These are phyloP conservation scores for Karalla daura DNA, from an alignment of 2,797 vertebrate species.

Conservation along the genomic window DNA sequence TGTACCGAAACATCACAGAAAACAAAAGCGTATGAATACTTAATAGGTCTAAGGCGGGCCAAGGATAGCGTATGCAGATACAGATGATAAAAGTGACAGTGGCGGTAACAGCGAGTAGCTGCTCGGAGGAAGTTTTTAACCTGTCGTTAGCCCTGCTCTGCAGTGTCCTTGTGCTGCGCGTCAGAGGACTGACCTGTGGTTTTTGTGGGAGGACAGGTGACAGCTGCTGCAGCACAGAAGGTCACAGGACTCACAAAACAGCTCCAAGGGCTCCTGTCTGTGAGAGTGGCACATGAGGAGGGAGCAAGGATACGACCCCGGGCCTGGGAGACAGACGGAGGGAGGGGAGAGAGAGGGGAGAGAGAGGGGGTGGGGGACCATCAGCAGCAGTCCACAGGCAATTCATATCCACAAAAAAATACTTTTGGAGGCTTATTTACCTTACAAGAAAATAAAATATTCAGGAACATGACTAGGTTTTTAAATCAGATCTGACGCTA, in stretches of 20 bases:
- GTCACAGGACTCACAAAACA: constrained; percentile 88
- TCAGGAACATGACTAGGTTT: neutral
- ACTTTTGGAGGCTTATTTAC: neutral
- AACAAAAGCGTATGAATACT: constrained; percentile 74
- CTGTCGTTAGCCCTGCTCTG: constrained; percentile 59
- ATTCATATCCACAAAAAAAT: constrained; percentile 43
- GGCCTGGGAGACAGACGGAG: constrained; percentile 68
- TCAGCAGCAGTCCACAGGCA: constrained; percentile 41
- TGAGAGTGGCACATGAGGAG: constrained; percentile 85
- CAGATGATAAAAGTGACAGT: constrained; percentile 74
- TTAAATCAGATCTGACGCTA: neutral
- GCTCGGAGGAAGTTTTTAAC: constrained; percentile 67
- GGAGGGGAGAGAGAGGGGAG: constrained; percentile 5
- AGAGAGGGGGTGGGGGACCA: neutral
- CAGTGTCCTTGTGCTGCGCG: constrained; percentile 73
- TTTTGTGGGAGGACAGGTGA: constrained; percentile 88
- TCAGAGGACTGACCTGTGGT: constrained; percentile 85
- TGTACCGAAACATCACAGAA: constrained; percentile 67
- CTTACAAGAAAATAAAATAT: neutral
- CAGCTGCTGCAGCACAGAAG: constrained; percentile 89
- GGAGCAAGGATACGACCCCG: constrained; percentile 77
- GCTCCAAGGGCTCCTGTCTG: constrained; percentile 87
- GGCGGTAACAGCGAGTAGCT: constrained; percentile 54
- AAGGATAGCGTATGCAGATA: constrained; percentile 78
- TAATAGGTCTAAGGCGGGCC: constrained; percentile 68